phyloP scores from a whole-genome alignment of 2,888 invertebrate species.

The Cheilosia grossa region DNA sequence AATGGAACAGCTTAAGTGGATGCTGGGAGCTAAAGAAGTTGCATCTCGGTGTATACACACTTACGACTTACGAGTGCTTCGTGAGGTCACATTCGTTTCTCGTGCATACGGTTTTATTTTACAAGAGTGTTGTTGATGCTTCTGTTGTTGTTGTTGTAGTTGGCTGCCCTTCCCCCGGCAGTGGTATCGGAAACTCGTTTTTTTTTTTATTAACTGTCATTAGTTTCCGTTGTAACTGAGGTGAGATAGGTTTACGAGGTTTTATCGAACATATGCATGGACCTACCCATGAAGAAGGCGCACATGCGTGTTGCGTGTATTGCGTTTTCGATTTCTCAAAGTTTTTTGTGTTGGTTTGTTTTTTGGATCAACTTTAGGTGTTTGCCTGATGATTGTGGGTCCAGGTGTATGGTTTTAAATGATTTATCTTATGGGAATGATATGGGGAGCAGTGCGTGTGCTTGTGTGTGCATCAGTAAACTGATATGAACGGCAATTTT shows the following conservation, averaged over 20 bases:
- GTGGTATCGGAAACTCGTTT: conserved; percentile 66
- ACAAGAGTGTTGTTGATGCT: conserved; percentile 53
- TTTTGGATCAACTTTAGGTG: conserved; percentile 47
- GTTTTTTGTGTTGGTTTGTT: conserved; percentile 1
- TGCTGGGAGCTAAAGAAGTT: conserved; percentile 52
- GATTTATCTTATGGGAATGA: conserved; percentile 43
- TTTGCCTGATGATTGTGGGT: conserved; percentile 30
- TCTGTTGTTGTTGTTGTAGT: conserved; percentile 37
- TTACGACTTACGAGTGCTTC: conserved; percentile 54
- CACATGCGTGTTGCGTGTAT: conserved; percentile 66
- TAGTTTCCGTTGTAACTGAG: conserved; percentile 69
- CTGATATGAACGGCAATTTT: conserved; percentile 34
- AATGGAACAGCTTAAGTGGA: conserved; percentile 50
- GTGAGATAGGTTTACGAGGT: conserved; percentile 59
- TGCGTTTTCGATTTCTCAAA: conserved; percentile 19
- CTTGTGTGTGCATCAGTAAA: conserved; percentile 15
- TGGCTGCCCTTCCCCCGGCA: conserved; percentile 13
- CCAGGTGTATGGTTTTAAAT: conserved; percentile 59
- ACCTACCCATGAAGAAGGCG: conserved; percentile 7
- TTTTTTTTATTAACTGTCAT: conserved; percentile 63
- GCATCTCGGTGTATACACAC: conserved; percentile 41
- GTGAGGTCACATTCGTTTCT: conserved; percentile 73
- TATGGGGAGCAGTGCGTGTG: background rate
- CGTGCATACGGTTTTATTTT: conserved; percentile 37
- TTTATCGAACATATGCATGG: conserved; percentile 22